These are phyloP conservation scores for Corythoichthys intestinalis DNA, from an alignment of 2,113 vertebrate species.

Conservation along the genomic window DNA sequence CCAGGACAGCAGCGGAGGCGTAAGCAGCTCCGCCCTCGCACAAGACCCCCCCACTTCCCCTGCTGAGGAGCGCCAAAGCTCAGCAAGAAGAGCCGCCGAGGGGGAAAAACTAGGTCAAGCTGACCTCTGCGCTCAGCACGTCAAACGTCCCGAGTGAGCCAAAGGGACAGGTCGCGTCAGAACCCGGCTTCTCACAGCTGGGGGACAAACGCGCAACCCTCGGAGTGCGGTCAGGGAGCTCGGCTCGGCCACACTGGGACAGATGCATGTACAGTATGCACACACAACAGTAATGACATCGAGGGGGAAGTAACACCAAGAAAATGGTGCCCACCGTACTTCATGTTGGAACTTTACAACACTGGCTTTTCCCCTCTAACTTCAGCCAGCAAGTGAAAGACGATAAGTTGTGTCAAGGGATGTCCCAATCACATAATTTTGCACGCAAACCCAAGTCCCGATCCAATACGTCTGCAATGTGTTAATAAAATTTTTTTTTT, in stretches of 20 bases:
- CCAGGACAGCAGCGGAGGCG: constrained; percentile 67
- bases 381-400: no score
- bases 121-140: constrained; percentile 60
- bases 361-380: neutral
- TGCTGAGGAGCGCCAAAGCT: constrained; percentile 50
- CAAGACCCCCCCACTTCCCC: constrained; percentile 22
- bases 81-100: constrained; percentile 58
- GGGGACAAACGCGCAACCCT: constrained; percentile 43
- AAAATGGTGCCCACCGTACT: neutral
- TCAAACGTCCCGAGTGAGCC: constrained; percentile 64
- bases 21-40: constrained; percentile 52
- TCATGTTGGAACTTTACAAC: constrained; percentile 14
- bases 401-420: no score
- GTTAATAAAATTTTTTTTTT: no score
- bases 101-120: constrained; percentile 64
- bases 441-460: no score
- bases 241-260: constrained; percentile 41
- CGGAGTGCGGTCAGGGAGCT: constrained; percentile 41
- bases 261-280: constrained; percentile 31
- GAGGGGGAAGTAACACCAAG: neutral
- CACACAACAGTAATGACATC: neutral
- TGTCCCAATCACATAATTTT: no score
- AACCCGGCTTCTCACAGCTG: constrained; percentile 63
- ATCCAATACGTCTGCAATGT: no score
- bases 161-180: constrained; percentile 71